Percentiles rank a stretch among this genome's conserved stretches.
phyloP scores from a whole-genome alignment of 2,888 invertebrate genomes.

The Cybosia mesomella region DNA sequence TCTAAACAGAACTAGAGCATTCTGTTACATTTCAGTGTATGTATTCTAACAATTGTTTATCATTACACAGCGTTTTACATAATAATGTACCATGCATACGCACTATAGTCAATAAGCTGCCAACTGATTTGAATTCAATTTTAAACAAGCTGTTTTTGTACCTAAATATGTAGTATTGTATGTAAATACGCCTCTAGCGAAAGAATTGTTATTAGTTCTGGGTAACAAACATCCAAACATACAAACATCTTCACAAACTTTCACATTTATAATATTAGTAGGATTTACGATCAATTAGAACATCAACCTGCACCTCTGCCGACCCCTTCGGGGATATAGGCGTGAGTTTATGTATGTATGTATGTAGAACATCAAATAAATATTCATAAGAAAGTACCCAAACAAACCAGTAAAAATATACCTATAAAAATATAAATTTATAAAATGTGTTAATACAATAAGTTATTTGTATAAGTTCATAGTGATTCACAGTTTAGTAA shows the following conservation, averaged over 20 bases:
- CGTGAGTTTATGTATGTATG: no score
- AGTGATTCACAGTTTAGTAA: background rate
- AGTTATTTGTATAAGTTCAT: background rate
- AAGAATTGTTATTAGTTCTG: background rate
- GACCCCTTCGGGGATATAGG: no score
- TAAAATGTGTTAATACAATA: background rate
- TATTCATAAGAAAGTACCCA: background rate
- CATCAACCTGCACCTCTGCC: no score
- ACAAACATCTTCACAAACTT: no score
- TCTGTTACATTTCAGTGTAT: constrained; percentile 27
- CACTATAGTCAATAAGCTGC: constrained; percentile 18
- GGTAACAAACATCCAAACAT: no score
- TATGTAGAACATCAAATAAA: no score
- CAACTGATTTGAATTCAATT: constrained; percentile 26
- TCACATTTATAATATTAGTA: no score
- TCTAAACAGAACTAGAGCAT: constrained; percentile 3
- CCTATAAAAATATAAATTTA: background rate
- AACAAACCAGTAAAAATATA: background rate
- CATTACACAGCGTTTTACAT: constrained; percentile 20
- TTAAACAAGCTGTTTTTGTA: constrained; percentile 20
- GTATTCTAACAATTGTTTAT: constrained; percentile 33
- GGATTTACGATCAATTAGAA: no score
- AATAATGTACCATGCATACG: constrained; percentile 28
- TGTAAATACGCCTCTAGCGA: constrained; percentile 13
- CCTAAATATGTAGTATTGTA: constrained; percentile 29